Conservation (phyloP, 2,888 invertebrate genomes). For the Philaethria dido region DNA sequence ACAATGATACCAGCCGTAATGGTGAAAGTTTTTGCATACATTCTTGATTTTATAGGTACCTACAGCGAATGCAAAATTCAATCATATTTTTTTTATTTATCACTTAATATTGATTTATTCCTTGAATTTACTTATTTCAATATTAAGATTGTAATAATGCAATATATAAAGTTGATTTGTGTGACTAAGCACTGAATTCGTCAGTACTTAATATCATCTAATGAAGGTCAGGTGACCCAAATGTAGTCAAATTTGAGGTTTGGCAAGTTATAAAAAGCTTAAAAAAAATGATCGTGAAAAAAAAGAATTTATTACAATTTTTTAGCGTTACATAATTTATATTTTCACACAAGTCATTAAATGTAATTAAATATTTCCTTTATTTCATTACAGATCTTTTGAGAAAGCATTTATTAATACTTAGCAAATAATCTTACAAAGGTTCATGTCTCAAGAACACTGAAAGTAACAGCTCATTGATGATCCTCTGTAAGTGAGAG, state of each 20-base stretch:
- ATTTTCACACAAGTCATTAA: too few species aligned
- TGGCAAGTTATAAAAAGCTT: not conserved
- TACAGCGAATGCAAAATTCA: not conserved
- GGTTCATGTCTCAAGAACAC: conserved; percentile 30
- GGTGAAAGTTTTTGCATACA: conserved; percentile 10
- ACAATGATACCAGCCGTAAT: not conserved
- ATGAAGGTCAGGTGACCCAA: conserved; percentile 2
- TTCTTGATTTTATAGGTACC: not conserved
- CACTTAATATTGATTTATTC: not conserved
- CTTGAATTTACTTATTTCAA: too few species aligned
- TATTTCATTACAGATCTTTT: not conserved
- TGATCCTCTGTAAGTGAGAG: conserved; percentile 37
- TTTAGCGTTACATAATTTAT: too few species aligned
- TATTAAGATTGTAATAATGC: not conserved
- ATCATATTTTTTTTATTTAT: too few species aligned
- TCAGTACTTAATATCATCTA: not conserved
- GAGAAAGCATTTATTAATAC: not conserved
- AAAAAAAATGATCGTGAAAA: not conserved
- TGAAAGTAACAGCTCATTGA: conserved; percentile 35
- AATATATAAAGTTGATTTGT: not conserved
- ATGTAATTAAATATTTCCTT: not conserved
- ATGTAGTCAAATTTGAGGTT: not conserved
- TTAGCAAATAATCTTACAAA: not conserved
- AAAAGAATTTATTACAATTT: too few species aligned
- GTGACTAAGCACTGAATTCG: conserved; percentile 4